A percentile compares a stretch with the other conserved stretches of the same genome.
phyloP scores from a whole-genome alignment of 2,797 vertebrate genomes.

The Bryconaethiops microstoma region DNA sequence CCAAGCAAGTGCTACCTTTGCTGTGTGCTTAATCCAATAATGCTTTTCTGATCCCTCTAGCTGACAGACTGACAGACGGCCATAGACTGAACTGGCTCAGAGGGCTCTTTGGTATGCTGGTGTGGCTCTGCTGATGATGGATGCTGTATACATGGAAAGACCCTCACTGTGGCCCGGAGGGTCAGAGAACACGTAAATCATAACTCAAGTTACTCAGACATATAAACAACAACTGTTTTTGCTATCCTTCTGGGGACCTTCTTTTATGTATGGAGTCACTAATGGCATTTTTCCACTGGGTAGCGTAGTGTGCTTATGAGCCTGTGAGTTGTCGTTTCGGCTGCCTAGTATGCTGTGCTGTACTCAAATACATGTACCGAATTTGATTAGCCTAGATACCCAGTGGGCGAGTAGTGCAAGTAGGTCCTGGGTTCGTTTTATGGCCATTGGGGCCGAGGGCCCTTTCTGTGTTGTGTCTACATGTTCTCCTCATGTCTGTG shows the following conservation, averaged over 20 bases:
- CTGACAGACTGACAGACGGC: not conserved
- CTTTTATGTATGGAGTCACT: not conserved
- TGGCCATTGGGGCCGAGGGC: no score
- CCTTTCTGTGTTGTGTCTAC: no score
- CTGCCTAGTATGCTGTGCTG: no score
- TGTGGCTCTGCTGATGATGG: constrained; percentile 62
- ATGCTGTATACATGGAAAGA: constrained; percentile 59
- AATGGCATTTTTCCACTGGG: not conserved
- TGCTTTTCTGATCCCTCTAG: constrained; percentile 27
- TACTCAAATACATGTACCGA: no score
- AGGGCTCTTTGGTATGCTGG: constrained; percentile 40
- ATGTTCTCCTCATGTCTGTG: no score
- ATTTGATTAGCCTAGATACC: no score
- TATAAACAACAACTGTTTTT: not conserved
- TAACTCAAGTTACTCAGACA: constrained; percentile 27
- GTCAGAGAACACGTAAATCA: constrained; percentile 58
- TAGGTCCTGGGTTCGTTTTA: no score
- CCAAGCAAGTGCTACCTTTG: constrained; percentile 6
- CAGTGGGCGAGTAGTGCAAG: no score
- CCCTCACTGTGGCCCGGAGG: constrained; percentile 43
- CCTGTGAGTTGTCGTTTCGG: no score
- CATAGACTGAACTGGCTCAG: not conserved
- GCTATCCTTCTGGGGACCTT: not conserved
- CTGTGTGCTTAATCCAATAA: constrained; percentile 44
- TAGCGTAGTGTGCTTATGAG: no score